Evolutionary conservation across 2,888 invertebrate genomes (phyloP).

Genomic region (Plagiodera versicolora): DNA sequence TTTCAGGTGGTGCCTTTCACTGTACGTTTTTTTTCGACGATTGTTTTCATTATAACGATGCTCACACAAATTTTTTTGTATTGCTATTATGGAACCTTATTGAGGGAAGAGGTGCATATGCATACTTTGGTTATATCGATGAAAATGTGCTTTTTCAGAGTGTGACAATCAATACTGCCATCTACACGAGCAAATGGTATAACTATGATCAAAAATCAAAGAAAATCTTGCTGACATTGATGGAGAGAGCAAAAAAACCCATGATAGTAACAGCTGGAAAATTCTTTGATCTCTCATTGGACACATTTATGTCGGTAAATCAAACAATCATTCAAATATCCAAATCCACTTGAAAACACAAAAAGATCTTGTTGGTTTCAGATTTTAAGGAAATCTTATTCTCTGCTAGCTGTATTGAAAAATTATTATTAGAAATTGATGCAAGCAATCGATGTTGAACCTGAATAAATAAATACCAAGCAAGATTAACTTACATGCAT

Average conservation of each 20-base stretch:
- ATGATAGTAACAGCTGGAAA: constrained; percentile 55
- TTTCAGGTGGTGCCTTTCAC: constrained; percentile 36
- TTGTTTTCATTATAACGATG: constrained; percentile 52
- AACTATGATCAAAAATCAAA: constrained; percentile 51
- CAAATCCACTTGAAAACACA: background rate
- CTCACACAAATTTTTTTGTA: constrained; percentile 55
- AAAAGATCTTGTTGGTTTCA: constrained; percentile 19
- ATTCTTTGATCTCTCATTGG: constrained; percentile 56
- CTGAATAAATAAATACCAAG: too few relatives aligned
- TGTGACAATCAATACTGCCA: constrained; percentile 49
- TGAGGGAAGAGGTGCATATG: constrained; percentile 55
- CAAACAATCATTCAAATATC: too few relatives aligned
- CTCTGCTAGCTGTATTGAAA: constrained; percentile 33
- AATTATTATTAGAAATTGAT: constrained; percentile 19
- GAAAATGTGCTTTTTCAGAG: constrained; percentile 52
- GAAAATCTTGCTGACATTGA: constrained; percentile 52
- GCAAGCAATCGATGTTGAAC: too few relatives aligned
- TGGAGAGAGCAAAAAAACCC: constrained; percentile 57
- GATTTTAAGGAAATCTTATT: constrained; percentile 34
- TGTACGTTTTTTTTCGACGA: constrained; percentile 54
- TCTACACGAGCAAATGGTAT: constrained; percentile 53
- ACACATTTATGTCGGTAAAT: constrained; percentile 57
- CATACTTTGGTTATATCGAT: too few relatives aligned
- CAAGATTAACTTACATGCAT: too few relatives aligned
- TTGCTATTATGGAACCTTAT: constrained; percentile 57